A percentile compares a stretch with the other conserved stretches of the same genome.
phyloP scores from a whole-genome alignment of 2,113 vertebrate genomes.

The Sclerurus mexicanus region DNA sequence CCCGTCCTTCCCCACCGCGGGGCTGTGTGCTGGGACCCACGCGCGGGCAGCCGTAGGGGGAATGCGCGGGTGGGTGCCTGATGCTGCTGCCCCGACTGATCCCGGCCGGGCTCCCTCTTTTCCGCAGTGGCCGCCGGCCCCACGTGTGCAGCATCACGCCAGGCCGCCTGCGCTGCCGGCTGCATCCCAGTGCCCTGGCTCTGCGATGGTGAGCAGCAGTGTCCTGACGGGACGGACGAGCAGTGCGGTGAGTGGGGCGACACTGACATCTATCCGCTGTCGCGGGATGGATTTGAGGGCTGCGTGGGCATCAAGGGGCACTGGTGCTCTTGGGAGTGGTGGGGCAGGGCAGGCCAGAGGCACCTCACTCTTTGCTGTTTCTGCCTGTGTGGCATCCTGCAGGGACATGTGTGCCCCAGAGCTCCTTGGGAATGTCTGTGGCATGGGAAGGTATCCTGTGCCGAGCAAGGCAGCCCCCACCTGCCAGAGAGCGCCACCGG shows the following conservation, averaged over 20 bases:
- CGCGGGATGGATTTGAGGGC: too few relatives aligned
- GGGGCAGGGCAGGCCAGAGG: neutral
- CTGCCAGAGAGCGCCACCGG: neutral
- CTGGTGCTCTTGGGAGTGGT: neutral
- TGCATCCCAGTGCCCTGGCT: slow-evolving; percentile 75
- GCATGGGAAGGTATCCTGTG: too few relatives aligned
- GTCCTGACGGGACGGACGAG: slow-evolving; percentile 61
- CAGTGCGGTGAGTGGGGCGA: slow-evolving; percentile 56
- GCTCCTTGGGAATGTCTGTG: neutral
- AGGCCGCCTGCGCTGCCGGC: slow-evolving; percentile 48
- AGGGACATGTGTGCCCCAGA: neutral
- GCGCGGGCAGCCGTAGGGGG: fast-evolving
- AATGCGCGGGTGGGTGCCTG: fast-evolving
- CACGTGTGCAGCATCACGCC: neutral
- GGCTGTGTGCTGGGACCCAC: neutral
- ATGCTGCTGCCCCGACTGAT: neutral
- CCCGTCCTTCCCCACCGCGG: fast-evolving
- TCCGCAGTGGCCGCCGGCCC: neutral
- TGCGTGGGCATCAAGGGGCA: fast-evolving
- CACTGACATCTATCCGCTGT: neutral
- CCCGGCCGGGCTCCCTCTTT: neutral
- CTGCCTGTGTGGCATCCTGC: neutral
- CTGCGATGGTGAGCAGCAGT: slow-evolving; percentile 71
- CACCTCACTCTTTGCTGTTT: neutral
- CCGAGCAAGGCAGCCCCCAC: neutral